A percentile compares a stretch with the other conserved stretches of the same genome.
Conservation (phyloP, 2,888 invertebrate species). For the Deroplatys truncata region DNA sequence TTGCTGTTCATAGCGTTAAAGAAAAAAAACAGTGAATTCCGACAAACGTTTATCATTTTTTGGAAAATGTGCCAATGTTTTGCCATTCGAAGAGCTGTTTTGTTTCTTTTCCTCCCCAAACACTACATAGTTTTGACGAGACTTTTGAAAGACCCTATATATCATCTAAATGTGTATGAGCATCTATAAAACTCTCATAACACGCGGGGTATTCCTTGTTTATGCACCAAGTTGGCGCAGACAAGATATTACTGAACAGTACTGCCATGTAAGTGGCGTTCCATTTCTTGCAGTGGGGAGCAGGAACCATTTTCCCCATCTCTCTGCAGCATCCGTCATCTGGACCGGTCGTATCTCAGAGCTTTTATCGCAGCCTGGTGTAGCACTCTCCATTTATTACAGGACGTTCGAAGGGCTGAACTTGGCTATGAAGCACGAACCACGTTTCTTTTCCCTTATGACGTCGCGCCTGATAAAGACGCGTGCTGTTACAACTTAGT, state of each 20-base stretch:
- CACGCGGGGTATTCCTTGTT: background rate
- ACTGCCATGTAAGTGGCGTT: background rate
- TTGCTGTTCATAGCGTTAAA: too few species aligned
- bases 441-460: background rate
- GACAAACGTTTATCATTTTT: too few species aligned
- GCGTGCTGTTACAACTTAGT: background rate
- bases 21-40: too few species aligned
- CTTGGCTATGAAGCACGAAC: background rate
- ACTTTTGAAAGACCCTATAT: too few species aligned
- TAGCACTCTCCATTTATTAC: background rate
- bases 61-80: too few species aligned
- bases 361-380: background rate
- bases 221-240: background rate
- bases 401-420: background rate
- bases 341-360: background rate
- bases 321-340: background rate
- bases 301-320: background rate
- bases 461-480: background rate
- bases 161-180: too few species aligned
- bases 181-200: too few species aligned
- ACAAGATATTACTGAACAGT: background rate
- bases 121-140: too few species aligned
- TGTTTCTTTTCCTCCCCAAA: too few species aligned
- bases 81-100: too few species aligned
- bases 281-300: background rate